Percentiles rank a stretch among this genome's conserved stretches.
Evolutionary conservation across 2,113 vertebrate genomes (phyloP).

Genomic region (Anolis carolinensis): DNA sequence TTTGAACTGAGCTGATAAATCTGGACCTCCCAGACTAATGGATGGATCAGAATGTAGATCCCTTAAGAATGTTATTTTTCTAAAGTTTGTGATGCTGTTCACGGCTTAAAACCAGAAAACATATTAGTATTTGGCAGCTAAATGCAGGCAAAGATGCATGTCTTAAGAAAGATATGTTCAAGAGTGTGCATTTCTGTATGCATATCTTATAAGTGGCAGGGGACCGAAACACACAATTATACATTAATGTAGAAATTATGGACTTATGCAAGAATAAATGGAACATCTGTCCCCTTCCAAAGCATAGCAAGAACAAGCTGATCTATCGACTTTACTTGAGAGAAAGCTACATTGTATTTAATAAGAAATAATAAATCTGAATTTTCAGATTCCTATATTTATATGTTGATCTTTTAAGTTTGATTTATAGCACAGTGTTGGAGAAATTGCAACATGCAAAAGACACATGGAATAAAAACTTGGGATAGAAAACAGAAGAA

Average conservation of each 20-base stretch:
- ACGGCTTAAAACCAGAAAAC: neutral
- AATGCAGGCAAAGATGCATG: neutral
- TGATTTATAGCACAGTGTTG: neutral
- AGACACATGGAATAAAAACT: constrained; percentile 5
- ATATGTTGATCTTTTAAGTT: neutral
- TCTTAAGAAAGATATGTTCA: neutral
- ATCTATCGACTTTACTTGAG: neutral
- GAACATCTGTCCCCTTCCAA: neutral
- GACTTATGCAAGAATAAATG: neutral
- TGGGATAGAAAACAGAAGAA: neutral
- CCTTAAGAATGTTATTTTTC: neutral
- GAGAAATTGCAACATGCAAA: neutral
- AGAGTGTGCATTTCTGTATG: neutral
- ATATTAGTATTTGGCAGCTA: too few species aligned
- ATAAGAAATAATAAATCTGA: neutral
- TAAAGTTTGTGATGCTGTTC: neutral
- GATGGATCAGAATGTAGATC: neutral
- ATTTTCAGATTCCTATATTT: neutral
- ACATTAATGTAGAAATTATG: neutral
- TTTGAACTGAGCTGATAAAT: too few species aligned
- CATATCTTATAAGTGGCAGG: too few species aligned
- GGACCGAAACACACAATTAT: too few species aligned
- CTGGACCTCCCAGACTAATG: neutral
- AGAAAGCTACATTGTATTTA: neutral
- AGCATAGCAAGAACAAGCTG: neutral